Percentiles rank a stretch among this genome's conserved stretches.
These are phyloP conservation scores for Sphecodes monilicornis DNA, from an alignment of 2,888 invertebrate genomes.

Conservation along the genomic window DNA sequence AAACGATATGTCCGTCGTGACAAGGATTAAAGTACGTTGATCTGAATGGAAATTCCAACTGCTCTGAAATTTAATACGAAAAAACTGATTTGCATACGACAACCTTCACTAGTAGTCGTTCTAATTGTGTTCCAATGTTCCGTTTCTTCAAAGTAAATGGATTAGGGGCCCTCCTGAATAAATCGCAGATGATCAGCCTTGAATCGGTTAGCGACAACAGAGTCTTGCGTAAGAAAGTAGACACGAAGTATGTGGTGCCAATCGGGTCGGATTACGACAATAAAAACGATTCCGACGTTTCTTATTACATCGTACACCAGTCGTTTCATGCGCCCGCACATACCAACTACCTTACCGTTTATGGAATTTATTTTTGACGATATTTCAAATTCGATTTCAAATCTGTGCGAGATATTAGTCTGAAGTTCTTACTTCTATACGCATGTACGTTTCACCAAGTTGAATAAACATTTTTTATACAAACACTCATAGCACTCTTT, in stretches of 20 bases:
- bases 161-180: conserved; percentile 40
- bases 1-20: not conserved
- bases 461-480: not conserved
- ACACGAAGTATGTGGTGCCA: conserved; percentile 45
- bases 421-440: not conserved
- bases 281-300: conserved; percentile 35
- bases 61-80: not conserved
- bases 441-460: not conserved
- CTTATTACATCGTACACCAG: conserved; percentile 25
- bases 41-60: not conserved
- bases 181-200: conserved; percentile 54
- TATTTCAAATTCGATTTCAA: not conserved
- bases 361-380: not conserved
- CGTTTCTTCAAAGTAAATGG: conserved; percentile 12
- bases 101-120: conserved; percentile 2
- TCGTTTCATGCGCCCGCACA: not conserved
- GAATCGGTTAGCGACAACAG: conserved; percentile 49
- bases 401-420: not conserved
- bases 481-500: not conserved
- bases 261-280: conserved; percentile 57
- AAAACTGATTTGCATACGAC: conserved; percentile 19
- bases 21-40: not conserved
- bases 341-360: not conserved
- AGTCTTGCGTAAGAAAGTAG: conserved; percentile 60
- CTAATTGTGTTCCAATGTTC: conserved; percentile 23